Percentiles rank a stretch among this genome's conserved stretches.
Evolutionary conservation across 2,113 vertebrate genomes (phyloP).

Genomic region (Notothenia rossii): DNA sequence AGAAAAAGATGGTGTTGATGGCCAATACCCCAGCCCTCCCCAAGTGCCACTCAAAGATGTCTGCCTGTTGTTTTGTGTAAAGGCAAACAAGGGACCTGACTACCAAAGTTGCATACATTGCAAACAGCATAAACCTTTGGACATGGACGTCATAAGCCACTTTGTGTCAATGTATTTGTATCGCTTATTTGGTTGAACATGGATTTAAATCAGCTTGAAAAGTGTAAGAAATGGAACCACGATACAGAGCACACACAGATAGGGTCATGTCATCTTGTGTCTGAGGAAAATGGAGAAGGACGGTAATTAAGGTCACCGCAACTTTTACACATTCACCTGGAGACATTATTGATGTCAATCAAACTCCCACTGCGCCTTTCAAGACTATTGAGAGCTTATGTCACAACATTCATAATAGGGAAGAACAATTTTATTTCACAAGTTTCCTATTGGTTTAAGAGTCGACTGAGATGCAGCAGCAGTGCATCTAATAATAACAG

Average conservation of each 20-base stretch:
- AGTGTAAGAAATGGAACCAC: background rate
- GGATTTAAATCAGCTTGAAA: background rate
- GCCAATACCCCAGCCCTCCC: conserved; percentile 11
- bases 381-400: background rate
- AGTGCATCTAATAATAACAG: conserved; percentile 75
- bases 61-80: background rate
- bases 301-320: background rate
- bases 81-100: too few relatives aligned
- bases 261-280: background rate
- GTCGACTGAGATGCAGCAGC: conserved; percentile 41
- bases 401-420: background rate
- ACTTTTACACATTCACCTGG: background rate
- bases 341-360: conserved; percentile 1
- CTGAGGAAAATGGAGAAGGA: background rate
- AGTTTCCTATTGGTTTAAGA: conserved; percentile 54
- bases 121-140: background rate
- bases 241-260: background rate
- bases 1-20: conserved; percentile 12
- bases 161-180: too few relatives aligned
- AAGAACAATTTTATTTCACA: conserved; percentile 7
- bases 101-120: background rate
- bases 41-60: conserved; percentile 16
- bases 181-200: background rate
- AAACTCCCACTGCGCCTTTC: background rate
- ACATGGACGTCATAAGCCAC: background rate